Evolutionary conservation across 2,797 vertebrate genomes (phyloP), one percentile per base, ranked within the genome.

Genomic region (Chloroceryle amazona): DNA sequence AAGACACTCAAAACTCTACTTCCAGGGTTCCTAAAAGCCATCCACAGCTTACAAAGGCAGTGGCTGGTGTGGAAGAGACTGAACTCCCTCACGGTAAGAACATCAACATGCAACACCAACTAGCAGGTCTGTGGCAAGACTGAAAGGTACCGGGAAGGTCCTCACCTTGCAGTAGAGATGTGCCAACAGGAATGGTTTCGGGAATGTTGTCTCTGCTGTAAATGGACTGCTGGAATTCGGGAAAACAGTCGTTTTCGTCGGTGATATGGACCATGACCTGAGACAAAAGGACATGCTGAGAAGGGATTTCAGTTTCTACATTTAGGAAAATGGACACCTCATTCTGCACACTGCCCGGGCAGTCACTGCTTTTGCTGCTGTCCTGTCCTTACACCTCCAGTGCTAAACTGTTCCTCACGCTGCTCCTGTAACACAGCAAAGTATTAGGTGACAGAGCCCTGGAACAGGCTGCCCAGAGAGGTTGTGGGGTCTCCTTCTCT

Each of bases 231-330:
- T 99, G 98, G 97, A 99, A 99, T 96, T 99, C 99, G 1, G 99
- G 99, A 11, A 98, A 98, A 96, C 99, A 99, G 98, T 99, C 99
- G 2, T 99, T 99, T 89, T 99, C 98, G 3, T 99, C 99, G 0
- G 97, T 98, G 70, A 99, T 98, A 72, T 99, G 98, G 49, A 99
- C 97, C 51, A 98, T 82, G 15, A 99, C 98, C 99, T 99, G 96
- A 91, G 62, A 75, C 26, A 88, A 86, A 88, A 83, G 26, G 49
- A 91, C 11, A 42, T 2, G 16, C 1, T 46, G 33, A 84, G 65
- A 71, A 18, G 20, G 19, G 35, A 80, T 37, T 70, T 89, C 21
- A 29, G 20, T 47, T 51, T 46, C 28, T 46, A 15, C 13, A 3
- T 13, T 31, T 20, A 28, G 68, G 31, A 21, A 47, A 60, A 90